Conservation (phyloP, 2,888 invertebrate genomes). For the Drosophila meridionalis region DNA sequence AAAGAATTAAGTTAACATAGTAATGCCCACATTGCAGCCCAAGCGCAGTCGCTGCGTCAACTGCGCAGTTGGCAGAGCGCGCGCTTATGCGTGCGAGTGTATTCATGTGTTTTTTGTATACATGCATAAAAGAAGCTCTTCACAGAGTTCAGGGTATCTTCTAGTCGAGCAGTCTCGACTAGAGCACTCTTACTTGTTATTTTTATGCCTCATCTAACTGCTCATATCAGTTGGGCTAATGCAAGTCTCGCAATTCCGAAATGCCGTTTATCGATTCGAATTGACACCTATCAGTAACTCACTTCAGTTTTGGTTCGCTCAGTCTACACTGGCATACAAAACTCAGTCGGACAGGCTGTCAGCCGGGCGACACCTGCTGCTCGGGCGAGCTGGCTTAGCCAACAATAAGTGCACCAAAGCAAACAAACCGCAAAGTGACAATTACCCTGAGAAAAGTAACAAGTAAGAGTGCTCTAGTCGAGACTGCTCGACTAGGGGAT, state of each 20-base stretch:
- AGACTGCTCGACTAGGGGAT: too few species aligned
- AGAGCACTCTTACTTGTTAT: not conserved
- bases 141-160: too few species aligned
- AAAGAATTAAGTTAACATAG: too few species aligned
- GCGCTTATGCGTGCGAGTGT: too few species aligned
- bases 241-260: not conserved
- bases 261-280: slow-evolving; percentile 11
- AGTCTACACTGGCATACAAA: not conserved
- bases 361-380: slow-evolving; percentile 23
- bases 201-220: not conserved
- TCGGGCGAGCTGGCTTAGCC: slow-evolving; percentile 21
- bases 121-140: too few species aligned
- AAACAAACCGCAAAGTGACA: slow-evolving; percentile 37
- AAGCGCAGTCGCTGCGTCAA: too few species aligned
- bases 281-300: slow-evolving; percentile 9
- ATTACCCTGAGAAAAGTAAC: slow-evolving; percentile 21
- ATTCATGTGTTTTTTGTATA: too few species aligned
- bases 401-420: slow-evolving; percentile 24
- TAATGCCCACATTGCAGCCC: too few species aligned
- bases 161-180: too few species aligned
- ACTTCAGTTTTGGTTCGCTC: slow-evolving; percentile 28
- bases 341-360: not conserved
- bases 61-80: too few species aligned
- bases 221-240: not conserved
- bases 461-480: too few species aligned